Percentiles rank a stretch among this genome's conserved stretches.
These are phyloP conservation scores for Pediacus dermestoides DNA, from an alignment of 2,888 invertebrate species.

Conservation along the genomic window DNA sequence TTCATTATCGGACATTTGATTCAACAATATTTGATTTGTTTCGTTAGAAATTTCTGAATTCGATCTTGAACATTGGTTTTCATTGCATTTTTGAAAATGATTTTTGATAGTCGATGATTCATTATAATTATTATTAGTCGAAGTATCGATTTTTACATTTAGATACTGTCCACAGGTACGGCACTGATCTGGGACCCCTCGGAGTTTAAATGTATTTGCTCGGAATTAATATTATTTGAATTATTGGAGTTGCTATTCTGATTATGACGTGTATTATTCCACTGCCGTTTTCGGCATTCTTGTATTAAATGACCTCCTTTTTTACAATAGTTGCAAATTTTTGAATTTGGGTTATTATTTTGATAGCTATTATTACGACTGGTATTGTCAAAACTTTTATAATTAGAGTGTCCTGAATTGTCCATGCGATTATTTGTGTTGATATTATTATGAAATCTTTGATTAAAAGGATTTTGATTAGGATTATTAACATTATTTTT, in stretches of 20 bases:
- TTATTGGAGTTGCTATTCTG: no score
- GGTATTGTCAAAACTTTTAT: constrained; percentile 1
- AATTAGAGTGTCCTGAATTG: background rate
- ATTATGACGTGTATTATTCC: constrained; percentile 12
- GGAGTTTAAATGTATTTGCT: background rate
- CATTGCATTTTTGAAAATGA: background rate
- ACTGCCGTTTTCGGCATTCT: constrained; percentile 13
- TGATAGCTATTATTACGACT: background rate
- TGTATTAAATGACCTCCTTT: constrained; percentile 14
- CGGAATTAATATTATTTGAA: no score
- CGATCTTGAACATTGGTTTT: no score
- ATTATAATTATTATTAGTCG: background rate
- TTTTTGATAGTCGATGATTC: background rate
- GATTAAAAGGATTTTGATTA: background rate
- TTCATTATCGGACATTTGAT: no score
- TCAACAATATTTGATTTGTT: no score
- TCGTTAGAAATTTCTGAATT: no score
- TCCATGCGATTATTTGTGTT: no score
- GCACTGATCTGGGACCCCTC: background rate
- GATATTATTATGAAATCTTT: no score
- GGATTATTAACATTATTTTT: background rate
- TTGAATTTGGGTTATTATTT: constrained; percentile 5
- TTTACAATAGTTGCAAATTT: constrained; percentile 16
- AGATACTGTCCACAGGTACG: background rate
- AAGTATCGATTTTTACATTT: constrained; percentile 1